A percentile compares a stretch with the other conserved stretches of the same genome.
These are phyloP conservation scores for Pampusana beccarii DNA, from an alignment of 2,113 vertebrate genomes.

Conservation along the genomic window DNA sequence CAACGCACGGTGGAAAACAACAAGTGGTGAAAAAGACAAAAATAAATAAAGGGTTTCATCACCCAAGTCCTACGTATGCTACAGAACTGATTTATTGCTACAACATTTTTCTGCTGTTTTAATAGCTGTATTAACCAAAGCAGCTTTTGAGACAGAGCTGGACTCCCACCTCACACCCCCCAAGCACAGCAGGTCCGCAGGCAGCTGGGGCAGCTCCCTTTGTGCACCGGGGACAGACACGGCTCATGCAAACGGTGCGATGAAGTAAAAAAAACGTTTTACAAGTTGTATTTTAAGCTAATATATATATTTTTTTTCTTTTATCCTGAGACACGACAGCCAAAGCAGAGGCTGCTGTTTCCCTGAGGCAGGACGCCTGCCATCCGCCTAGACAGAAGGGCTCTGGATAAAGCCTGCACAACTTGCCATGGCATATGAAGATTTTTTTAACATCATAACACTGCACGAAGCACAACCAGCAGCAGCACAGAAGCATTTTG, in stretches of 20 bases:
- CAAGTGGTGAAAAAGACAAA: background rate
- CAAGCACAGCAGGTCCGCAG: background rate
- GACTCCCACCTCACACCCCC: rapidly evolving
- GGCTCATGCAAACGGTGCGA: rapidly evolving
- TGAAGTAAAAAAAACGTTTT: background rate
- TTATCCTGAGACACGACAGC: background rate
- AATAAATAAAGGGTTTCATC: background rate
- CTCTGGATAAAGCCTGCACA: background rate
- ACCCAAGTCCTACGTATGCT: background rate
- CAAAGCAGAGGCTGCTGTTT: background rate
- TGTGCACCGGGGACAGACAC: background rate
- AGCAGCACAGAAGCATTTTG: background rate
- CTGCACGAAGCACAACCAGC: background rate
- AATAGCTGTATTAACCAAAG: background rate
- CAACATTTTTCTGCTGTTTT: background rate
- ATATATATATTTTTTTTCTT: background rate
- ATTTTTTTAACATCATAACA: background rate
- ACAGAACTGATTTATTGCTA: background rate
- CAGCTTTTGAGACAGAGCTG: background rate
- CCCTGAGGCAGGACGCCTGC: background rate
- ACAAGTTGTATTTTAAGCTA: background rate
- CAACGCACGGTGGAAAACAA: background rate
- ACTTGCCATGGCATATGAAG: rapidly evolving
- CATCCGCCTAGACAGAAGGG: background rate
- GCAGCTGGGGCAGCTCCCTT: background rate